phyloP scores from a whole-genome alignment of 1,140 invertebrate species.

The Drosophila tsacasi region DNA sequence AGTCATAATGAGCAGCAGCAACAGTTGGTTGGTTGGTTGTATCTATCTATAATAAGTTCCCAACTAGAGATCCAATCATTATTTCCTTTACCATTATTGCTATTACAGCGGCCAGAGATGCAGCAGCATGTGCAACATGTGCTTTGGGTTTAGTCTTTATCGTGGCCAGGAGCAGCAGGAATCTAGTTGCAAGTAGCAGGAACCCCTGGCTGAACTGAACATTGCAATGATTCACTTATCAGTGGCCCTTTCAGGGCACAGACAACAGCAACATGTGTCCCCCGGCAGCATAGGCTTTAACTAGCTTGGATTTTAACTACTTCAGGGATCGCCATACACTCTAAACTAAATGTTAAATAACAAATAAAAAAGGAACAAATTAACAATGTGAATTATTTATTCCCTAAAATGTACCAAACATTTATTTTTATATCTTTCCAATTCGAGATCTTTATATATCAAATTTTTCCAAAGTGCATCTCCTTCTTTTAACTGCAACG shows the following conservation, averaged over 20 bases:
- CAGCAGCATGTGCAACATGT: conserved; percentile 38
- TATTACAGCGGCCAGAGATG: conserved; percentile 11
- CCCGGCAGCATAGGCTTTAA: conserved; percentile 37
- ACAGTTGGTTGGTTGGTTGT: conserved; percentile 30
- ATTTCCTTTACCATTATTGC: conserved; percentile 42
- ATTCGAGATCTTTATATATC: not conserved
- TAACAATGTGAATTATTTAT: not conserved
- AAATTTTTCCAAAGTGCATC: conserved; percentile 17
- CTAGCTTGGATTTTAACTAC: conserved; percentile 41
- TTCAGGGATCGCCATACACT: conserved; percentile 14
- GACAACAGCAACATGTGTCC: conserved; percentile 25
- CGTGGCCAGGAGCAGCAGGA: conserved; percentile 9
- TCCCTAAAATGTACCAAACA: too few species aligned
- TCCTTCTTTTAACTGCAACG: conserved; percentile 13
- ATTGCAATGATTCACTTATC: conserved; percentile 50
- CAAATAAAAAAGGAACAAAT: too few species aligned
- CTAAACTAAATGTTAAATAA: not conserved
- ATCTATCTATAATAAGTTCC: conserved; percentile 47
- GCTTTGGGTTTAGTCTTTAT: conserved; percentile 36
- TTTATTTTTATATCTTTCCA: too few species aligned
- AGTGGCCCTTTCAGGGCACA: conserved; percentile 20
- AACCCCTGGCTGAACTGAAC: conserved; percentile 4
- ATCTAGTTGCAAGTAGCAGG: conserved; percentile 27
- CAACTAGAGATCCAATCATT: conserved; percentile 40
- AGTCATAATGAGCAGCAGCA: conserved; percentile 61